phyloP scores from a whole-genome alignment of 2,797 vertebrate genomes.

The Rousettus madagascariensis region DNA sequence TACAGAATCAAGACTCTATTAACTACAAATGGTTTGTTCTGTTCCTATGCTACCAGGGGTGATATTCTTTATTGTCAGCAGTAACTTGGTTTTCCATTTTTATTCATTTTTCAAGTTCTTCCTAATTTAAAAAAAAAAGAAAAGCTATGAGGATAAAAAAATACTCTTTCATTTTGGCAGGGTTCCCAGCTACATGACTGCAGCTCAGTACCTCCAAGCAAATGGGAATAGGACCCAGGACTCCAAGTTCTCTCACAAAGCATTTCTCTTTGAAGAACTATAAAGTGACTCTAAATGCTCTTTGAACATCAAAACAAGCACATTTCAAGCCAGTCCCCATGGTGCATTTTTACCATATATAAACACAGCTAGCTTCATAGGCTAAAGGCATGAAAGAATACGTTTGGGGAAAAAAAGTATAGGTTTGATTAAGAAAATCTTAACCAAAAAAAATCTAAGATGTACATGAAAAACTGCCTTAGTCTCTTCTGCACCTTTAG shows the following conservation, averaged over 20 bases:
- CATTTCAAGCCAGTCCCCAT: not conserved
- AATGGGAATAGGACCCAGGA: not conserved
- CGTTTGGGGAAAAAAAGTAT: not conserved
- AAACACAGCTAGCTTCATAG: not conserved
- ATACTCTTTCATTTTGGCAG: not conserved
- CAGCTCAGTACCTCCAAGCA: not conserved
- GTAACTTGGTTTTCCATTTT: not conserved
- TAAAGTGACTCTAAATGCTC: not conserved
- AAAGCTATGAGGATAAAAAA: not conserved
- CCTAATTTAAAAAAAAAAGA: not conserved
- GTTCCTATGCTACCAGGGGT: not conserved
- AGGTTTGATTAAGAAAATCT: conserved; percentile 17
- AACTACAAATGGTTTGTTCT: not conserved
- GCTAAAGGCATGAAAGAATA: conserved; percentile 4
- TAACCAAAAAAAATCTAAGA: not conserved
- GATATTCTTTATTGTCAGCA: conserved; percentile 19
- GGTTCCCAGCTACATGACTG: not conserved
- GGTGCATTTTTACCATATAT: not conserved
- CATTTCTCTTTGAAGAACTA: conserved; percentile 15
- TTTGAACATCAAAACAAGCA: conserved; percentile 37
- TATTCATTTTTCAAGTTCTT: conserved; percentile 37
- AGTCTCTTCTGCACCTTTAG: not conserved
- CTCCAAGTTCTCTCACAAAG: not conserved
- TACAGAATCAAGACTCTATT: not conserved
- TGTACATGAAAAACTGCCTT: not conserved